Evolutionary conservation across 2,797 vertebrate genomes (phyloP).

Genomic region (Kryptolebias ocellatus): DNA sequence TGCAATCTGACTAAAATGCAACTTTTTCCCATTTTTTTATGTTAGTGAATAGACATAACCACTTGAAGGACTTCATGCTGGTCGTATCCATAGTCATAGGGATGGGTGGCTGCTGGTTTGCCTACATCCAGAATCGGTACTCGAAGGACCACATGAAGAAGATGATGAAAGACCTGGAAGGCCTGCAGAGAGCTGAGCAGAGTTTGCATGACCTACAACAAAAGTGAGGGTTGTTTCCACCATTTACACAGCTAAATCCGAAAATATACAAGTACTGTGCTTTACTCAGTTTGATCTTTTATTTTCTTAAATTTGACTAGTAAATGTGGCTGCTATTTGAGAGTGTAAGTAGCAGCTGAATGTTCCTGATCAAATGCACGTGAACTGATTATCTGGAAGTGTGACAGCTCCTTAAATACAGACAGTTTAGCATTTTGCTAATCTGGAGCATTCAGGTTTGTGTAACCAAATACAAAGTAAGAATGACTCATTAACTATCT

Average conservation of each 20-base stretch:
- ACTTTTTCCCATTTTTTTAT: not conserved
- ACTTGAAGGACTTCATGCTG: conserved; percentile 99
- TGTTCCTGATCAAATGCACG: no score
- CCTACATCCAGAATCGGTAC: conserved; percentile 98
- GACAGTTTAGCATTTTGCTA: not conserved
- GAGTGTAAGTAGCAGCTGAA: no score
- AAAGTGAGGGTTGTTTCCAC: conserved; percentile 83
- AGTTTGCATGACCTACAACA: conserved; percentile 97
- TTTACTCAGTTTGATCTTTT: not conserved
- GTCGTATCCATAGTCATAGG: conserved; percentile 99
- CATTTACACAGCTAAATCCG: conserved; percentile 19
- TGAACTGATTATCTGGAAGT: not conserved
- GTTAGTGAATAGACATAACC: conserved; percentile 95
- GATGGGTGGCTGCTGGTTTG: conserved; percentile 99
- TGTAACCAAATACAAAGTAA: no score
- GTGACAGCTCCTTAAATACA: not conserved
- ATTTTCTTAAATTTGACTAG: not conserved
- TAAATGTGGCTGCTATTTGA: not conserved
- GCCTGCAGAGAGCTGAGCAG: conserved; percentile 94
- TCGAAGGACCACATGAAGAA: conserved; percentile 99
- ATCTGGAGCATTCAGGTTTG: not conserved
- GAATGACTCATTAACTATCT: not conserved
- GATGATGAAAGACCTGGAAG: conserved; percentile 98
- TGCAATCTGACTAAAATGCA: not conserved
- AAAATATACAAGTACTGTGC: not conserved